Conservation (phyloP, 1,140 invertebrate genomes). For the Pygmarrhopalites habei region DNA sequence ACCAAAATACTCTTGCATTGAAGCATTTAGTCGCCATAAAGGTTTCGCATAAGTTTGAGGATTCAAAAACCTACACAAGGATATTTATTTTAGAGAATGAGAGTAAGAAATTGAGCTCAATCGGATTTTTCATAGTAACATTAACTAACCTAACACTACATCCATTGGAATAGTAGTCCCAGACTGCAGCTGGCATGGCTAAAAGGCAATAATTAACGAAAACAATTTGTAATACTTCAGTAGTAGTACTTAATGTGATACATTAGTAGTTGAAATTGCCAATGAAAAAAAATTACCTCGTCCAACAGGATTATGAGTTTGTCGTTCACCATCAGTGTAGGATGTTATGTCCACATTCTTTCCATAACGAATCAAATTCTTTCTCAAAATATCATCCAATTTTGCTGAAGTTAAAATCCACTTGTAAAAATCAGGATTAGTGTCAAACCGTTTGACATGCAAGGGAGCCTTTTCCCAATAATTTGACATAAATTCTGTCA, state of each 20-base stretch:
- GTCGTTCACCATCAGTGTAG: conserved; percentile 66
- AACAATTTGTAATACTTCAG: too few relatives aligned
- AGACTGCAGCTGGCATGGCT: conserved; percentile 64
- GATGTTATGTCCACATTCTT: conserved; percentile 87
- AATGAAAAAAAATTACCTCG: too few relatives aligned
- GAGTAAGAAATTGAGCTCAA: too few relatives aligned
- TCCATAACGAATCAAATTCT: conserved; percentile 60
- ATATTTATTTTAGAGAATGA: too few relatives aligned
- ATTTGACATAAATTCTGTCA: conserved; percentile 57
- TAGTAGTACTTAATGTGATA: too few relatives aligned
- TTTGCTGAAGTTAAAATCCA: conserved; percentile 64
- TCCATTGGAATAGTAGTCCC: conserved; percentile 84
- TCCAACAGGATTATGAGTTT: conserved; percentile 81
- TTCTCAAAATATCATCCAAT: conserved; percentile 68
- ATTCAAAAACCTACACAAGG: too few relatives aligned
- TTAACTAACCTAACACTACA: conserved; percentile 82
- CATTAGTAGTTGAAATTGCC: too few relatives aligned
- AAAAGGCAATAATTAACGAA: too few relatives aligned
- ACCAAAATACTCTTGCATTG: conserved; percentile 86
- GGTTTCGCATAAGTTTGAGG: conserved; percentile 76
- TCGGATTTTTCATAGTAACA: too few relatives aligned
- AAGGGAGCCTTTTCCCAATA: conserved; percentile 77
- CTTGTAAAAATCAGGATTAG: conserved; percentile 59
- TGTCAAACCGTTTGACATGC: conserved; percentile 56
- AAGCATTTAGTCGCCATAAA: conserved; percentile 57